phyloP scores from a whole-genome alignment of 2,797 vertebrate species.

The Danio tinwini region DNA sequence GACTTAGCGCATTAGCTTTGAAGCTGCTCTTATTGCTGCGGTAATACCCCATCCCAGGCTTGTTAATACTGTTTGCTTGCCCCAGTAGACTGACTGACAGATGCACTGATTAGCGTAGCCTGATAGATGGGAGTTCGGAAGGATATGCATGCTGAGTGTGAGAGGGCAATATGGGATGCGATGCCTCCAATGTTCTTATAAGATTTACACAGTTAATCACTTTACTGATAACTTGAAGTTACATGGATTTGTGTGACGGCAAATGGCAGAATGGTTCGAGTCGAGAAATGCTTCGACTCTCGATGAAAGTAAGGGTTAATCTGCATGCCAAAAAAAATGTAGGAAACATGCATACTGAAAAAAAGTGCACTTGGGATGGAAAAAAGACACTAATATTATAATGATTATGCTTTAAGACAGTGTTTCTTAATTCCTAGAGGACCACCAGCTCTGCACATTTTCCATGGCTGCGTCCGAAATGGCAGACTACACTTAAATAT shows the following conservation, averaged over 20 bases:
- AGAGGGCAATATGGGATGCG: conserved; percentile 63
- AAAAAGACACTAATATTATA: no score
- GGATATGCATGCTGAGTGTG: conserved; percentile 65
- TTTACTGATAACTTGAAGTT: conserved; percentile 40
- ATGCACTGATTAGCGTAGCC: conserved; percentile 72
- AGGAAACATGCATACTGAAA: no score
- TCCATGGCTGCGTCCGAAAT: no score
- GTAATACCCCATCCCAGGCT: conserved; percentile 65
- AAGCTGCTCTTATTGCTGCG: conserved; percentile 56
- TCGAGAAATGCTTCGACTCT: background rate
- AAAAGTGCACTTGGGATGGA: no score
- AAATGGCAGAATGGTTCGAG: background rate
- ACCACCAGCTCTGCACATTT: no score
- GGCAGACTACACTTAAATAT: no score
- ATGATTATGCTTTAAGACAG: no score
- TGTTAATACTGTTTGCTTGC: conserved; percentile 70
- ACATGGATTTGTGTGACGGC: background rate
- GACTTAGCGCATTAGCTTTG: conserved; percentile 57
- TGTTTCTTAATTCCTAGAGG: no score
- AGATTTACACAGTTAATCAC: conserved; percentile 74
- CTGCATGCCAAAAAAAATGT: background rate
- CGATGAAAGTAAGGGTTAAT: background rate
- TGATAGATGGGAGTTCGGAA: conserved; percentile 70
- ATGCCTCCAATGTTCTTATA: conserved; percentile 73
- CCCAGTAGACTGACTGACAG: conserved; percentile 70